A percentile compares a stretch with the other conserved stretches of the same genome.
phyloP scores from a whole-genome alignment of 2,888 invertebrate genomes.

The Rosalia funebris region DNA sequence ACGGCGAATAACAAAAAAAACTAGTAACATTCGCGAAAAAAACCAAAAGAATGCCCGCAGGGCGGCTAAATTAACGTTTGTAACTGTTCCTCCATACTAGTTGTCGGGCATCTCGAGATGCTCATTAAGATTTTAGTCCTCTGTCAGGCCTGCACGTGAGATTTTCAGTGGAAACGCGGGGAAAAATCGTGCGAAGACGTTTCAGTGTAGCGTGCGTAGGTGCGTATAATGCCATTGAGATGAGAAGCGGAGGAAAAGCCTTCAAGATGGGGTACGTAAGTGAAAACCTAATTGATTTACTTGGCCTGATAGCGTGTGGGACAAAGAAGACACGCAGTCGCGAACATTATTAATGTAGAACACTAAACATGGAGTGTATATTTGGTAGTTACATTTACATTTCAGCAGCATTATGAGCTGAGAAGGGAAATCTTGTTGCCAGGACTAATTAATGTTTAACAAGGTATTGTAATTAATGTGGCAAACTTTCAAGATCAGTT shows the following conservation, averaged over 20 bases:
- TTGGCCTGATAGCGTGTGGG: too few species aligned
- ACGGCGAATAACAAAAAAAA: constrained; percentile 2
- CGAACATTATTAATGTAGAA: too few species aligned
- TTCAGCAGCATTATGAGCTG: too few species aligned
- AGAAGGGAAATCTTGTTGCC: too few species aligned
- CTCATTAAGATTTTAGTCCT: constrained; percentile 24
- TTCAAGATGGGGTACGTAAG: constrained; percentile 2
- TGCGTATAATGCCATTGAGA: neutral
- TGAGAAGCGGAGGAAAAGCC: neutral
- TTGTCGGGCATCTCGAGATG: constrained; percentile 26
- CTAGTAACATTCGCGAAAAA: constrained; percentile 17
- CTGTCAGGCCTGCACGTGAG: constrained; percentile 13
- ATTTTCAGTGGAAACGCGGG: neutral
- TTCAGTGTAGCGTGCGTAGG: neutral
- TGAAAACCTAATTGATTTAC: too few species aligned
- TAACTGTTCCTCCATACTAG: constrained; percentile 38
- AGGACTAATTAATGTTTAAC: too few species aligned
- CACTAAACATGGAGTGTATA: too few species aligned
- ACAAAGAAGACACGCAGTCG: too few species aligned
- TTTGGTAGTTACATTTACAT: too few species aligned
- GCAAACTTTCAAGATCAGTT: too few species aligned
- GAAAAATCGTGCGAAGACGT: neutral
- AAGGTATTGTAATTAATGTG: too few species aligned
- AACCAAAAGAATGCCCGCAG: constrained; percentile 6
- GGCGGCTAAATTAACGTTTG: constrained; percentile 14